Evolutionary conservation across 1,140 invertebrate species (phyloP).

Genomic region (Caenorhabditis elegans): DNA sequence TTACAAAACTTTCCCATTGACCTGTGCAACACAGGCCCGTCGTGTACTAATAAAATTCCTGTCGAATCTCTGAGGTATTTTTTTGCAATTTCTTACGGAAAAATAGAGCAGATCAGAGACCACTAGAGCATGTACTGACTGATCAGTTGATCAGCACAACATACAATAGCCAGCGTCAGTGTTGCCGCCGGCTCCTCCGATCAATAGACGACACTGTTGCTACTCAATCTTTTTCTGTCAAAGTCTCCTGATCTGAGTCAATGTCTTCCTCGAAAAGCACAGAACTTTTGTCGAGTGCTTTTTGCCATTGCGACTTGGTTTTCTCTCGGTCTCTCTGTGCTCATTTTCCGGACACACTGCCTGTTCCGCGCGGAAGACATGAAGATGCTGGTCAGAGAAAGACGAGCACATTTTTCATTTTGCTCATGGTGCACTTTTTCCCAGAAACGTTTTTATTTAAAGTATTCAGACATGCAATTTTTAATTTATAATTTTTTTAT

Average conservation of each 20-base stretch:
- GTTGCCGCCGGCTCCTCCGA: not conserved
- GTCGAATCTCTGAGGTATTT: no score
- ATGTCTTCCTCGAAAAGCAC: not conserved
- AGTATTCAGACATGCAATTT: no score
- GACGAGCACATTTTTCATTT: slow-evolving; percentile 1
- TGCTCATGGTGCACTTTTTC: slow-evolving; percentile 9
- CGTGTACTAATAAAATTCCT: no score
- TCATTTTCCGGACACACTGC: slow-evolving; percentile 8
- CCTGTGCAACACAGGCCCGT: no score
- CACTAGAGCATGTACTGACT: not conserved
- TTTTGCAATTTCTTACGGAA: no score
- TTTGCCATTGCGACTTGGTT: slow-evolving; percentile 1
- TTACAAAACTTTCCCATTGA: no score
- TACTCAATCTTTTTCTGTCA: not conserved
- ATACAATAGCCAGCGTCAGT: not conserved
- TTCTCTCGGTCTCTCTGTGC: not conserved
- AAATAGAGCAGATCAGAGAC: no score
- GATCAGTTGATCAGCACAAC: not conserved
- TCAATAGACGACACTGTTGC: not conserved
- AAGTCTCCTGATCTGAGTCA: not conserved
- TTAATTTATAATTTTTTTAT: not conserved
- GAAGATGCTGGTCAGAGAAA: not conserved
- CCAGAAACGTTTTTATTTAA: not conserved
- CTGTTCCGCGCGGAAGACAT: slow-evolving; percentile 23
- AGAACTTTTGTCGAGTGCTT: slow-evolving; percentile 27